A percentile compares a stretch with the other conserved stretches of the same genome.
Conservation (phyloP, 2,113 vertebrate genomes). For the Numida meleagris region DNA sequence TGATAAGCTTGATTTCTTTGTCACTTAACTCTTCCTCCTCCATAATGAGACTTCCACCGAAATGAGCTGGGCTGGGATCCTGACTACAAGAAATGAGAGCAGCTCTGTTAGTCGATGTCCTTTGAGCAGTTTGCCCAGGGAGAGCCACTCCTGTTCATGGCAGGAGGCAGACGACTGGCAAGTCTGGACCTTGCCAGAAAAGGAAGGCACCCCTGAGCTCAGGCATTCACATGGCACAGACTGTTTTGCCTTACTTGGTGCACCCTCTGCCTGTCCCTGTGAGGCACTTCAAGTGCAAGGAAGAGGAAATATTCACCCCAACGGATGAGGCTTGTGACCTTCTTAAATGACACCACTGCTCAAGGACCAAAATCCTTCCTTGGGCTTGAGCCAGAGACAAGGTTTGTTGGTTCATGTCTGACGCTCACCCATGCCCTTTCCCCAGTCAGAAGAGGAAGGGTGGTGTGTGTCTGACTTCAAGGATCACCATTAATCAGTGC, state of each 20-base stretch:
- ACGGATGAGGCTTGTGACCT: not conserved
- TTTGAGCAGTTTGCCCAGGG: not conserved
- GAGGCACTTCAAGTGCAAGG: not conserved
- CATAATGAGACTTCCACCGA: not conserved
- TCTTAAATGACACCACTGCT: not conserved
- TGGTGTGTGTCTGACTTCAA: not conserved
- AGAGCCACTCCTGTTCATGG: not conserved
- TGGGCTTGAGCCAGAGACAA: not conserved
- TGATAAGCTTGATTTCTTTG: conserved; percentile 4
- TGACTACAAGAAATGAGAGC: fast-evolving
- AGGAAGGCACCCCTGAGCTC: not conserved
- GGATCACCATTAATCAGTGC: not conserved
- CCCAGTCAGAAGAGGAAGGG: not conserved
- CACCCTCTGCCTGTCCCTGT: not conserved
- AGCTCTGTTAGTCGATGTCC: not conserved
- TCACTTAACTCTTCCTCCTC: not conserved
- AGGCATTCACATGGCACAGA: not conserved
- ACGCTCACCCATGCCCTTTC: not conserved
- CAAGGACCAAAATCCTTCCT: not conserved
- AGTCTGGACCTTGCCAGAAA: not conserved
- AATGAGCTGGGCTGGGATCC: fast-evolving
- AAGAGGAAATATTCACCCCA: not conserved
- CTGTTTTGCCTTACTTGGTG: not conserved
- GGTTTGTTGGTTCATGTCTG: not conserved
- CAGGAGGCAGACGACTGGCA: not conserved